These are phyloP conservation scores for Radopholus similis DNA, from an alignment of 1,140 invertebrate genomes.

Conservation along the genomic window DNA sequence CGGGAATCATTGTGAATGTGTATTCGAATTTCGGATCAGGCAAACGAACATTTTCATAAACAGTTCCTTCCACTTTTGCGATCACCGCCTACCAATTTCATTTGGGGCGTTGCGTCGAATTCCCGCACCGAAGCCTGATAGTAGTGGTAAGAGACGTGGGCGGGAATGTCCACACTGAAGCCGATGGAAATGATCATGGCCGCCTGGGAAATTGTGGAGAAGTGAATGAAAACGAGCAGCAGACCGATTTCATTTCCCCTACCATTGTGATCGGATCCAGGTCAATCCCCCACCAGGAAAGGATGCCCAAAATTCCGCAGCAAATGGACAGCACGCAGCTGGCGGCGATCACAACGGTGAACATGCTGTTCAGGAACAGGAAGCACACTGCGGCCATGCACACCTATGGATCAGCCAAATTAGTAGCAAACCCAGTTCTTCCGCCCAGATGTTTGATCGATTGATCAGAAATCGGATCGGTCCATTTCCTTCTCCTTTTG, in stretches of 20 bases:
- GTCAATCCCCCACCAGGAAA: slow-evolving; percentile 59
- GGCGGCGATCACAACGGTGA: slow-evolving; percentile 61
- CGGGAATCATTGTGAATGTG: no score
- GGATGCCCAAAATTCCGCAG: slow-evolving; percentile 60
- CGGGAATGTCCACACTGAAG: slow-evolving; percentile 63
- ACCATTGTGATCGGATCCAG: slow-evolving; percentile 63
- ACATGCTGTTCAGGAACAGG: slow-evolving; percentile 62
- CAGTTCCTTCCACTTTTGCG: background rate
- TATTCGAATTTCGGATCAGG: slow-evolving; percentile 19
- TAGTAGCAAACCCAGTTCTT: background rate
- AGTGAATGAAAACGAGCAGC: background rate
- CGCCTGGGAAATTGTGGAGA: slow-evolving; percentile 5
- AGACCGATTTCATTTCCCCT: background rate
- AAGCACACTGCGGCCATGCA: slow-evolving; percentile 62
- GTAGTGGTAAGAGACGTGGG: slow-evolving; percentile 62
- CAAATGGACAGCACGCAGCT: slow-evolving; percentile 61
- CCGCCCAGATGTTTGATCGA: background rate
- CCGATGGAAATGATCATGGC: slow-evolving; percentile 63
- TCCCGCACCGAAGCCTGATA: slow-evolving; percentile 62
- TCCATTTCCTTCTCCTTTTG: no score
- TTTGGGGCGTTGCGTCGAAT: slow-evolving; percentile 18
- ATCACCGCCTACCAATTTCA: slow-evolving; percentile 19
- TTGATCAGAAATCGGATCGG: background rate
- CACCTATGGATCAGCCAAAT: slow-evolving; percentile 5
- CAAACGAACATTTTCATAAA: background rate